A percentile compares a stretch with the other conserved stretches of the same genome.
These are phyloP conservation scores for Heliconius hortense DNA, from an alignment of 2,888 invertebrate species.

Conservation along the genomic window DNA sequence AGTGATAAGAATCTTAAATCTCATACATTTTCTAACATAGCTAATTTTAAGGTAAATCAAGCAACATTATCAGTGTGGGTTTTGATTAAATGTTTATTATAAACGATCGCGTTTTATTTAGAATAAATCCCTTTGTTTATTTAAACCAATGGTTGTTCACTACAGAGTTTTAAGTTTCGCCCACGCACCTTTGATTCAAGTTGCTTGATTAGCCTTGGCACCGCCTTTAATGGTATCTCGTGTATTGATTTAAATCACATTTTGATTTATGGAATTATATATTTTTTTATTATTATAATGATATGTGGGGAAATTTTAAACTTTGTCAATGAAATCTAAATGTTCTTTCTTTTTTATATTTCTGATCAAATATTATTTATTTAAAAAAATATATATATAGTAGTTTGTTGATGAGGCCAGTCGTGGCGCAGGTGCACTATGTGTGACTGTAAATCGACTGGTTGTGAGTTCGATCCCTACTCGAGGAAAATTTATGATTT, in stretches of 20 bases:
- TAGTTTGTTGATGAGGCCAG: too few species aligned
- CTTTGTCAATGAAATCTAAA: slow-evolving; percentile 59
- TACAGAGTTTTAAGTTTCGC: slow-evolving; percentile 70
- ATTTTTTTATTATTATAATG: slow-evolving; percentile 6
- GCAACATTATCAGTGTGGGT: slow-evolving; percentile 75
- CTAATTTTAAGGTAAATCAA: slow-evolving; percentile 69
- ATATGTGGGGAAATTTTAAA: slow-evolving; percentile 53
- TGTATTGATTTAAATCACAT: slow-evolving; percentile 34
- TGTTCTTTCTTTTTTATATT: too few species aligned
- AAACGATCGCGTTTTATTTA: slow-evolving; percentile 68
- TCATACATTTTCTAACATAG: slow-evolving; percentile 22
- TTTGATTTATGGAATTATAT: background rate
- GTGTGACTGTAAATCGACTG: too few species aligned
- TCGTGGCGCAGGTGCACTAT: too few species aligned
- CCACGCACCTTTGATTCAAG: slow-evolving; percentile 60
- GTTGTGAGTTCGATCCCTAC: too few species aligned
- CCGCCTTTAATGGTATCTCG: slow-evolving; percentile 42
- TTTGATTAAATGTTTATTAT: slow-evolving; percentile 67
- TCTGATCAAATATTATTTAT: background rate
- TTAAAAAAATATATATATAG: background rate
- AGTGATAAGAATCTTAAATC: background rate
- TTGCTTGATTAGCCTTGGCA: slow-evolving; percentile 78
- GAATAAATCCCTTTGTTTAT: slow-evolving; percentile 44
- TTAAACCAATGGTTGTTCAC: slow-evolving; percentile 43
- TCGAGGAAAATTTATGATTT: too few species aligned